A percentile compares a stretch with the other conserved stretches of the same genome.
These are phyloP conservation scores for Anser cygnoides DNA, from an alignment of 2,113 vertebrate species.

Conservation along the genomic window DNA sequence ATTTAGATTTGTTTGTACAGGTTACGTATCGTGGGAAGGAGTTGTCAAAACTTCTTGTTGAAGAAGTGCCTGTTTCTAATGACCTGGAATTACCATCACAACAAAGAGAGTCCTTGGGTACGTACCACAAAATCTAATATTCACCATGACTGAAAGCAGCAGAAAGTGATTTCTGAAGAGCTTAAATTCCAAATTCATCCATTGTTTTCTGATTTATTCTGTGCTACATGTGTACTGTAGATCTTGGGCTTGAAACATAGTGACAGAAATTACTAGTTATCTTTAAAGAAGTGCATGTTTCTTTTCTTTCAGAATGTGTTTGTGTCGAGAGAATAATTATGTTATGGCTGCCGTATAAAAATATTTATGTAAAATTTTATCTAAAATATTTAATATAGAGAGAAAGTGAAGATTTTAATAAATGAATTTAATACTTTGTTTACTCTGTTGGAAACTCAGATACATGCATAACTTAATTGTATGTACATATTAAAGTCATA, in stretches of 20 bases:
- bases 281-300: background rate
- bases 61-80: slow-evolving; percentile 2
- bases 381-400: background rate
- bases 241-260: background rate
- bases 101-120: slow-evolving; percentile 57
- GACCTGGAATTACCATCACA: slow-evolving; percentile 9
- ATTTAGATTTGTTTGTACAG: slow-evolving; percentile 64
- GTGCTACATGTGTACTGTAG: background rate
- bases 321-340: background rate
- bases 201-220: background rate
- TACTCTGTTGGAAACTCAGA: background rate
- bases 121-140: background rate
- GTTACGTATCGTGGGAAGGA: slow-evolving; percentile 78
- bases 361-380: background rate
- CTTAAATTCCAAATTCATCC: background rate
- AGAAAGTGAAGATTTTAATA: background rate
- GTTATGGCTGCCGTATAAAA: background rate
- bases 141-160: background rate
- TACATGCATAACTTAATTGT: background rate
- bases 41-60: slow-evolving; percentile 70
- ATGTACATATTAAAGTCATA: background rate
- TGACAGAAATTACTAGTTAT: background rate
- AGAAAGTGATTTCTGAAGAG: background rate
- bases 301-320: background rate
- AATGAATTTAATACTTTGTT: background rate